Conservation (phyloP, 2,888 invertebrate species). For the Alitta virens region DNA sequence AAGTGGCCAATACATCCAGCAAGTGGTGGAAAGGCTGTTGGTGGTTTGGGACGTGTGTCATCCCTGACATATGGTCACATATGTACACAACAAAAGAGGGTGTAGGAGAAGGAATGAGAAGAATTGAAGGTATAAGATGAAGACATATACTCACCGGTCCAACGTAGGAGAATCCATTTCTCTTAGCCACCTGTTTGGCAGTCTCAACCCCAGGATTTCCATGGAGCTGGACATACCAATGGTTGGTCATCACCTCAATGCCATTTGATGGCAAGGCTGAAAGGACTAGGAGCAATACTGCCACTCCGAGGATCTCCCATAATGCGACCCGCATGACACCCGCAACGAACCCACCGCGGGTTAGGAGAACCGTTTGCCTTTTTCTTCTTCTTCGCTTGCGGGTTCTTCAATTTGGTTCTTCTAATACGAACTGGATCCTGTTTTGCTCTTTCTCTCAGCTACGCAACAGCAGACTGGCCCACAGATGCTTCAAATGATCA, state of each 20-base stretch:
- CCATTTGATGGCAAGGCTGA: constrained; percentile 2
- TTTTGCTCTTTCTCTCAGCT: too few relatives aligned
- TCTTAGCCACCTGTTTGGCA: constrained; percentile 78
- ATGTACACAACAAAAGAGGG: too few relatives aligned
- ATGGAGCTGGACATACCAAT: constrained; percentile 87
- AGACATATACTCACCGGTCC: constrained; percentile 75
- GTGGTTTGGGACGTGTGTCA: background rate
- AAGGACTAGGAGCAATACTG: constrained; percentile 2
- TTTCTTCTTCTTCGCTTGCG: background rate
- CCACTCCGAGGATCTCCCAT: background rate
- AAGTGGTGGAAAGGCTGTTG: background rate
- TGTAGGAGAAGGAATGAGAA: background rate
- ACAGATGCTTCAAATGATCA: too few relatives aligned
- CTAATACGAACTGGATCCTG: too few relatives aligned
- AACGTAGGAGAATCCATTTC: constrained; percentile 90
- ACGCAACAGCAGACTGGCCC: too few relatives aligned
- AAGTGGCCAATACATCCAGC: background rate
- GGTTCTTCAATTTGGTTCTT: background rate
- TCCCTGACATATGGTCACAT: background rate
- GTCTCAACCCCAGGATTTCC: constrained; percentile 73
- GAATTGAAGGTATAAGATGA: background rate
- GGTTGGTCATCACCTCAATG: constrained; percentile 84
- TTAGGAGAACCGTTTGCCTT: background rate
- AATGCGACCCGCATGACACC: background rate
- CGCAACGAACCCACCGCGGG: background rate